phyloP scores from a whole-genome alignment of 1,140 invertebrate genomes.

The Formica exsecta region DNA sequence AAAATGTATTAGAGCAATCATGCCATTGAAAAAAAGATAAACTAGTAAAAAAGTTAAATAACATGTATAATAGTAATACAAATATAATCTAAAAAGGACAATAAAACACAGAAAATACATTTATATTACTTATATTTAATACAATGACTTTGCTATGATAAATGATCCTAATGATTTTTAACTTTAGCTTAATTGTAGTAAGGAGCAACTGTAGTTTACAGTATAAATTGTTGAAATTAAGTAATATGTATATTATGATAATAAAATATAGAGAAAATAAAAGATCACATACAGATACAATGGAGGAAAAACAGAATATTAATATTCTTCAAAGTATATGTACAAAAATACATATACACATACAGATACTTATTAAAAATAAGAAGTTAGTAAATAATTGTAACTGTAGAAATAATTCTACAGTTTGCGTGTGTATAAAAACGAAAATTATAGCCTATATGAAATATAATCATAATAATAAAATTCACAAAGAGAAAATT shows the following conservation, averaged over 20 bases:
- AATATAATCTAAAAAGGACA: slow-evolving; percentile 11
- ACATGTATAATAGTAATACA: neutral
- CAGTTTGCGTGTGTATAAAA: neutral
- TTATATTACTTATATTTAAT: slow-evolving; percentile 10
- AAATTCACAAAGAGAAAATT: slow-evolving; percentile 15
- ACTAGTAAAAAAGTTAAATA: neutral
- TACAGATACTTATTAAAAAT: slow-evolving; percentile 14
- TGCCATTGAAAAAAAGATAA: neutral
- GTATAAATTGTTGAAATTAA: slow-evolving; percentile 2
- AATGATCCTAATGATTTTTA: slow-evolving; percentile 12
- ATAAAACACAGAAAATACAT: neutral
- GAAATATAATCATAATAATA: neutral
- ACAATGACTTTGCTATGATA: neutral
- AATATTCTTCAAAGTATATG: neutral
- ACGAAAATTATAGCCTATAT: neutral
- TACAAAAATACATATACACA: slow-evolving; percentile 32
- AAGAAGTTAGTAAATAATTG: neutral
- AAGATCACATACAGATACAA: neutral
- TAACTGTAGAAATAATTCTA: slow-evolving; percentile 9
- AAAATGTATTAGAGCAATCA: slow-evolving; percentile 19
- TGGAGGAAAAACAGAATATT: neutral
- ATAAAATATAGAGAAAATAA: neutral
- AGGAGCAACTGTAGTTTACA: neutral
- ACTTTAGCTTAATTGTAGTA: neutral
- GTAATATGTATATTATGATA: neutral